phyloP scores from a whole-genome alignment of 2,888 invertebrate species.

The Punctoribates punctum region DNA sequence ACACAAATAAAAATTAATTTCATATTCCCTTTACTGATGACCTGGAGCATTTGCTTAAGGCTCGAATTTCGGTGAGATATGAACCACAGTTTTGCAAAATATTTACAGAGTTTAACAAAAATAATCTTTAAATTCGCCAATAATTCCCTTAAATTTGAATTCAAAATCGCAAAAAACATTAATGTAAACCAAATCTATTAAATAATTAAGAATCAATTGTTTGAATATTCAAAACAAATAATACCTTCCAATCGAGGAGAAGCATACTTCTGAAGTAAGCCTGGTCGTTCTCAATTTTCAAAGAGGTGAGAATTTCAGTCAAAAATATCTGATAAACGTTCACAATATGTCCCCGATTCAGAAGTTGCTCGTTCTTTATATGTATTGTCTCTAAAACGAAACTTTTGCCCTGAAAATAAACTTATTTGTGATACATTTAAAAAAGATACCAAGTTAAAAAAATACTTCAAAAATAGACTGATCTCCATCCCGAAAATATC shows the following conservation, averaged over 20 bases:
- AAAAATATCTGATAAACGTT: background rate
- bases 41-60: background rate
- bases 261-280: background rate
- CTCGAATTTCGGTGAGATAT: too few species aligned
- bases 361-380: background rate
- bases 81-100: too few species aligned
- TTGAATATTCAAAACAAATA: background rate
- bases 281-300: background rate
- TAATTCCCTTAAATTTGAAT: background rate
- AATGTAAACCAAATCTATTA: background rate
- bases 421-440: too few species aligned
- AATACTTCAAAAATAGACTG: background rate
- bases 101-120: background rate
- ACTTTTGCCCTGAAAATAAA: background rate
- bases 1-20: constrained; percentile 3
- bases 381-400: background rate
- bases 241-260: background rate
- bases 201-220: background rate
- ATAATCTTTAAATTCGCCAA: background rate
- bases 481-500: background rate
- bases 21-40: background rate
- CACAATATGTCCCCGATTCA: background rate
- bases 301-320: background rate
- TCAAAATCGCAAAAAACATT: background rate
- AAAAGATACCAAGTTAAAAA: background rate